A percentile compares a stretch with the other conserved stretches of the same genome.
These are phyloP conservation scores for Pitta sordida DNA, from an alignment of 2,113 vertebrate species.

Conservation along the genomic window DNA sequence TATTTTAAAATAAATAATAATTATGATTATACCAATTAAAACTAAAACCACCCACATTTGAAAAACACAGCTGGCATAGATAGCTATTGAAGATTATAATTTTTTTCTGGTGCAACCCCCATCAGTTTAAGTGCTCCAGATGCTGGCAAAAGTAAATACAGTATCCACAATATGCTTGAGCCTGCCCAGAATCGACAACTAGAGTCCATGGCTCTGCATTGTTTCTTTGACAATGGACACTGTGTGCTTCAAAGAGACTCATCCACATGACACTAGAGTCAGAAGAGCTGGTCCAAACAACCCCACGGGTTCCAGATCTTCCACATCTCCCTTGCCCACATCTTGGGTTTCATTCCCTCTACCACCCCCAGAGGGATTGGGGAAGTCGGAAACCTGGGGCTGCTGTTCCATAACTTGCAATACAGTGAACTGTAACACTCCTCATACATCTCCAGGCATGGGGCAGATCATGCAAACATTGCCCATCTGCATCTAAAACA, in stretches of 20 bases:
- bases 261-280: neutral
- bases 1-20: neutral
- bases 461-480: neutral
- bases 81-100: neutral
- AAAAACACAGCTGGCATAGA: neutral
- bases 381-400: neutral
- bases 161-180: neutral
- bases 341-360: neutral
- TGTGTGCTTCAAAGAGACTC: neutral
- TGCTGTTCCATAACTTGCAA: neutral
- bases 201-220: neutral
- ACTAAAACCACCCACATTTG: neutral
- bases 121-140: neutral
- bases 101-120: neutral
- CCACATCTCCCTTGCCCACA: neutral
- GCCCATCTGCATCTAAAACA: neutral
- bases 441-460: fast-evolving
- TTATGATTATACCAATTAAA: neutral
- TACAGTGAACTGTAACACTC: fast-evolving
- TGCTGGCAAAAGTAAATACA: neutral
- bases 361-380: neutral
- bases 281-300: neutral
- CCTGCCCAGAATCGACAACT: neutral
- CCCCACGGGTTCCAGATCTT: neutral
- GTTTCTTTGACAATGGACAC: neutral